A percentile compares a stretch with the other conserved stretches of the same genome.
These are phyloP conservation scores for Bhutanitis thaidina DNA, from an alignment of 2,888 invertebrate genomes.

Conservation along the genomic window DNA sequence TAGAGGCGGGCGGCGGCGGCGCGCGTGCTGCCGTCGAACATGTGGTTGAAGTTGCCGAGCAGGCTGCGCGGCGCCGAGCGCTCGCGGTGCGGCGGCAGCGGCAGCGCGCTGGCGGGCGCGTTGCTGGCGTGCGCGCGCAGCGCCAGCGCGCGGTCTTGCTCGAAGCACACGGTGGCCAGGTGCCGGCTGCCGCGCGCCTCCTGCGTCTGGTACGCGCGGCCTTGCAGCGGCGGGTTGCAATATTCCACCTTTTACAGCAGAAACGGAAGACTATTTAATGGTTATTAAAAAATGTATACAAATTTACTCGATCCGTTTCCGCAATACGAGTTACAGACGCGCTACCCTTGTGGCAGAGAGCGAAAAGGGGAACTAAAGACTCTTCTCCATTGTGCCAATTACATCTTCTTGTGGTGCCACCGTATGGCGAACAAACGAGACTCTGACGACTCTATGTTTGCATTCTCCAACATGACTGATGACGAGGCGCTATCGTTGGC, in stretches of 20 bases:
- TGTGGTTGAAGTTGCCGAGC: constrained; percentile 69
- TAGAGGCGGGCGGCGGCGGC: constrained; percentile 58
- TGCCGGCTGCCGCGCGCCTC: constrained; percentile 38
- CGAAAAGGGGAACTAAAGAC: too few relatives aligned
- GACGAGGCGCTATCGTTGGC: too few relatives aligned
- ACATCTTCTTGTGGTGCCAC: too few relatives aligned
- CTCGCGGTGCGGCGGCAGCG: constrained; percentile 44
- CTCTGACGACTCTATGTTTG: too few relatives aligned
- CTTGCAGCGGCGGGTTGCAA: constrained; percentile 56
- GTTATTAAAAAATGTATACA: too few relatives aligned
- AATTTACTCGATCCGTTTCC: too few relatives aligned
- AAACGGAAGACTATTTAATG: too few relatives aligned
- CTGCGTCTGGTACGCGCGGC: constrained; percentile 56
- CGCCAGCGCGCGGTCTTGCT: constrained; percentile 51
- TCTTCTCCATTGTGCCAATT: too few relatives aligned
- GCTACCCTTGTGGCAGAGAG: too few relatives aligned
- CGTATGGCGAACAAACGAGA: too few relatives aligned
- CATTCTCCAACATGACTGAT: too few relatives aligned
- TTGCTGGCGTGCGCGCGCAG: constrained; percentile 34
- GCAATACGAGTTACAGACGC: too few relatives aligned
- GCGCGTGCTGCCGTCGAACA: constrained; percentile 64
- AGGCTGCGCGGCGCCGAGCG: constrained; percentile 49
- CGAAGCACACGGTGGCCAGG: constrained; percentile 60
- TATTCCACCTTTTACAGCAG: constrained; percentile 46
- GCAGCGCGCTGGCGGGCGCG: constrained; percentile 37